Evolutionary conservation across 1,140 invertebrate genomes (phyloP).

Genomic region (Heliothis subflexa): DNA sequence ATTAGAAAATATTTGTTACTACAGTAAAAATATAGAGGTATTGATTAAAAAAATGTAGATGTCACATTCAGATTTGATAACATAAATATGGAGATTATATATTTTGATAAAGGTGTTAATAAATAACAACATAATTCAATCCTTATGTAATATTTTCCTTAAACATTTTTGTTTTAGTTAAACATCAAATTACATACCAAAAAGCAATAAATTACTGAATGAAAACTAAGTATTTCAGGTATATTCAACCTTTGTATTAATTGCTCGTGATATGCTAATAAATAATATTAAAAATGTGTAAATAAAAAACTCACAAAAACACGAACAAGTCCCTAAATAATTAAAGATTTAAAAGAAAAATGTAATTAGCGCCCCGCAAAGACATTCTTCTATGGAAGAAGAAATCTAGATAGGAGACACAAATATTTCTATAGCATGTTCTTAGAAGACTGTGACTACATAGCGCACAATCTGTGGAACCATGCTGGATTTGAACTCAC

Average conservation of each 20-base stretch:
- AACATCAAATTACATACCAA: neutral
- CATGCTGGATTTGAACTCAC: slow-evolving; percentile 75
- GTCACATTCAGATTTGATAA: too few species aligned
- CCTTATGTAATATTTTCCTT: neutral
- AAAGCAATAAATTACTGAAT: neutral
- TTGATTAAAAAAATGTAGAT: neutral
- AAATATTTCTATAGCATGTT: slow-evolving; percentile 78
- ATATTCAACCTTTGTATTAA: too few species aligned
- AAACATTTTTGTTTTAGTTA: too few species aligned
- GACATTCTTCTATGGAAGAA: slow-evolving; percentile 62
- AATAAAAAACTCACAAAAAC: neutral
- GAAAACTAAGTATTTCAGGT: neutral
- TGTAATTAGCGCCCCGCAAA: slow-evolving; percentile 64
- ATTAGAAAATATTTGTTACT: slow-evolving; percentile 1
- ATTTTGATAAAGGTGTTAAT: too few species aligned
- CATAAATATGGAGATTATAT: neutral
- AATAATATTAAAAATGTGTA: neutral
- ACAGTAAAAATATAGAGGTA: neutral
- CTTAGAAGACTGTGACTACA: slow-evolving; percentile 80
- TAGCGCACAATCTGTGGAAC: slow-evolving; percentile 80
- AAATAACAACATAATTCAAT: neutral
- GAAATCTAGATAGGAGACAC: slow-evolving; percentile 57
- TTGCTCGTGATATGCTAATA: too few species aligned
- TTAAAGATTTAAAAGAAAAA: slow-evolving; percentile 53
- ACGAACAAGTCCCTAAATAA: too few species aligned